Percentiles rank a stretch among this genome's conserved stretches.
Evolutionary conservation across 1,140 invertebrate genomes (phyloP).

Genomic region (Drosophila repleta): DNA sequence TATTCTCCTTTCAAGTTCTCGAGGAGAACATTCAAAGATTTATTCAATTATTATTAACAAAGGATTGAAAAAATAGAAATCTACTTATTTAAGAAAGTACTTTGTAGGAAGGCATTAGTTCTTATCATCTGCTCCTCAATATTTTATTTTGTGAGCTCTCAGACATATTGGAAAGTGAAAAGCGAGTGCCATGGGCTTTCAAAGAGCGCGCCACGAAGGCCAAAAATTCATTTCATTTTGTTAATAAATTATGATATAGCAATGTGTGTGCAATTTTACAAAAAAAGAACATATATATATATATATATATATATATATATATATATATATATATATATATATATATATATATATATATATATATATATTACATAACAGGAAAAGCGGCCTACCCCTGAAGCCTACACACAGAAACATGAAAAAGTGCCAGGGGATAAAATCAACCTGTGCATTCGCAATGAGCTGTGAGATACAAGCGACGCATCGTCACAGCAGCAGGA

Average conservation of each 20-base stretch:
- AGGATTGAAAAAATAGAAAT: too few species aligned
- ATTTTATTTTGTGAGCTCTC: conserved; percentile 26
- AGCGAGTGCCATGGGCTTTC: conserved; percentile 65
- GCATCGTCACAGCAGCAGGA: conserved; percentile 41
- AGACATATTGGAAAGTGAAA: conserved; percentile 62
- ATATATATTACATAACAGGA: conserved; percentile 3
- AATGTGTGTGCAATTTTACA: conserved; percentile 70
- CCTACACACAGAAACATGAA: conserved; percentile 53
- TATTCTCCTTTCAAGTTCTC: too few species aligned
- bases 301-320: too few species aligned
- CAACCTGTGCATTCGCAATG: conserved; percentile 83
- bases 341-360: too few species aligned
- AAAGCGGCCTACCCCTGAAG: conserved; percentile 40
- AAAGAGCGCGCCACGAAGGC: conserved; percentile 25
- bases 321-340: too few species aligned
- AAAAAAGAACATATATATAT: too few species aligned
- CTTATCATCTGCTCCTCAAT: conserved; percentile 22
- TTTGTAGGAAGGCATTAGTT: neutral
- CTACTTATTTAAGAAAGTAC: conserved; percentile 21
- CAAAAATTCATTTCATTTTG: conserved; percentile 70
- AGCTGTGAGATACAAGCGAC: conserved; percentile 64
- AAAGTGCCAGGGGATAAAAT: conserved; percentile 78
- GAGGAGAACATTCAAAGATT: too few species aligned
- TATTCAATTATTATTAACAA: too few species aligned
- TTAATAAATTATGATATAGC: conserved; percentile 81